Conservation (phyloP, 2,113 vertebrate genomes). For the Dromiciops gliroides region DNA sequence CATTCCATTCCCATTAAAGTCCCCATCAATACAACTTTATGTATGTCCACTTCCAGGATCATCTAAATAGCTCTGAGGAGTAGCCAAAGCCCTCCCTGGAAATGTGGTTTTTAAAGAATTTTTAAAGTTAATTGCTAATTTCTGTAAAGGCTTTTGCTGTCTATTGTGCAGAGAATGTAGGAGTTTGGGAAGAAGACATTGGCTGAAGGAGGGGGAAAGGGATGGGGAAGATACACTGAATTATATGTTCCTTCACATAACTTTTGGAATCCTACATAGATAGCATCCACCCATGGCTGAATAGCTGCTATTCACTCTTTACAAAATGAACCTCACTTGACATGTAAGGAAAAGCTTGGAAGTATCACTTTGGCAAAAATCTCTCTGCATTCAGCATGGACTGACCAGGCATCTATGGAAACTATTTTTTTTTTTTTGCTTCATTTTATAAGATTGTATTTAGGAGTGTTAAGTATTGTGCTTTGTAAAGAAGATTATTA, state of each 20-base stretch:
- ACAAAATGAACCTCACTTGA: slow-evolving; percentile 56
- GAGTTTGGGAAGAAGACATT: slow-evolving; percentile 50
- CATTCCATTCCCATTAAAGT: slow-evolving; percentile 34
- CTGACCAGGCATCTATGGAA: slow-evolving; percentile 67
- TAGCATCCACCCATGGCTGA: slow-evolving; percentile 31
- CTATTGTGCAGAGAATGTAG: slow-evolving; percentile 29
- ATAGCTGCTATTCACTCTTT: slow-evolving; percentile 56
- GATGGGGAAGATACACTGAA: neutral
- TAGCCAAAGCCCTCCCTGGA: neutral
- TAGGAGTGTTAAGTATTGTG: slow-evolving; percentile 74
- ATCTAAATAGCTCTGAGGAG: slow-evolving; percentile 27
- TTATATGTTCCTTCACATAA: neutral
- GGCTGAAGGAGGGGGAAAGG: neutral
- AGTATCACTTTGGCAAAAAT: slow-evolving; percentile 69
- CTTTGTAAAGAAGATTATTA: slow-evolving; percentile 81
- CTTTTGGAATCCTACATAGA: neutral
- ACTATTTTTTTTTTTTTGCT: slow-evolving; percentile 70
- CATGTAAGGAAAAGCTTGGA: slow-evolving; percentile 55
- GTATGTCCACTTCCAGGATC: slow-evolving; percentile 52
- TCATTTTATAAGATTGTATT: slow-evolving; percentile 80
- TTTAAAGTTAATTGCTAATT: slow-evolving; percentile 35
- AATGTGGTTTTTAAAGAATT: slow-evolving; percentile 9
- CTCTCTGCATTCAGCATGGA: slow-evolving; percentile 71
- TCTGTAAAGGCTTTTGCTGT: slow-evolving; percentile 33
- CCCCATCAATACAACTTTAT: slow-evolving; percentile 62